A percentile compares a stretch with the other conserved stretches of the same genome.
Conservation (phyloP, 1,140 invertebrate species). For the Zophobas morio region DNA sequence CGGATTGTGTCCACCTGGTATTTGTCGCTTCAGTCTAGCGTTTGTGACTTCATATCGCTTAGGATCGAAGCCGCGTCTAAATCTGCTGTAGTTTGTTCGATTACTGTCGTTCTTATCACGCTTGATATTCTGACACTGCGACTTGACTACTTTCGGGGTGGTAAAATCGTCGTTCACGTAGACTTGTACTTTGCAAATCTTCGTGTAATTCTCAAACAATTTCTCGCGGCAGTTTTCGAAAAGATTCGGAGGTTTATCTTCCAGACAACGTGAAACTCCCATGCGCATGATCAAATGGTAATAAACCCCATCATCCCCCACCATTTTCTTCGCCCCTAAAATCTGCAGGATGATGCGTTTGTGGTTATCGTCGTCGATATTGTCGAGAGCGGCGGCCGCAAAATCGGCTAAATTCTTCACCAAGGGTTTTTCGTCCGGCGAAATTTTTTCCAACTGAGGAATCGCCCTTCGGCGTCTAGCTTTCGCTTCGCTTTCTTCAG, state of each 20-base stretch:
- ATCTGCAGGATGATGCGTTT: conserved; percentile 65
- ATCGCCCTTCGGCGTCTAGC: conserved; percentile 47
- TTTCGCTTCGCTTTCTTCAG: neutral
- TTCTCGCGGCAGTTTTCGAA: conserved; percentile 59
- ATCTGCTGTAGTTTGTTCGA: conserved; percentile 56
- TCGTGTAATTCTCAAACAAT: conserved; percentile 59
- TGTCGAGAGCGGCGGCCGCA: conserved; percentile 63
- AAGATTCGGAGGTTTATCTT: conserved; percentile 53
- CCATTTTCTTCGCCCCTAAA: conserved; percentile 63
- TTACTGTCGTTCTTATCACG: conserved; percentile 59
- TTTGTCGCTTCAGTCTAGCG: no score
- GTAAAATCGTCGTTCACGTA: conserved; percentile 62
- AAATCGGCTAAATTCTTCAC: conserved; percentile 64
- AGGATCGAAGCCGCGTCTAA: conserved; percentile 27
- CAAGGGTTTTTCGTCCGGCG: conserved; percentile 57
- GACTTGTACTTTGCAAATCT: conserved; percentile 64
- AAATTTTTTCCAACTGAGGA: conserved; percentile 57
- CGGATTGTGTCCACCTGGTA: conserved; percentile 50
- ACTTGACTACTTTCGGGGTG: conserved; percentile 64
- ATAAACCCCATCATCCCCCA: conserved; percentile 58
- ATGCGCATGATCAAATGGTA: conserved; percentile 64
- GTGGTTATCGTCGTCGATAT: conserved; percentile 64
- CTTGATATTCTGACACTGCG: conserved; percentile 63
- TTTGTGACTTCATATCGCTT: conserved; percentile 5
- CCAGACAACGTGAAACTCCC: conserved; percentile 62